These are phyloP conservation scores for Manis pentadactyla DNA, from an alignment of 2,797 vertebrate species.

Conservation along the genomic window DNA sequence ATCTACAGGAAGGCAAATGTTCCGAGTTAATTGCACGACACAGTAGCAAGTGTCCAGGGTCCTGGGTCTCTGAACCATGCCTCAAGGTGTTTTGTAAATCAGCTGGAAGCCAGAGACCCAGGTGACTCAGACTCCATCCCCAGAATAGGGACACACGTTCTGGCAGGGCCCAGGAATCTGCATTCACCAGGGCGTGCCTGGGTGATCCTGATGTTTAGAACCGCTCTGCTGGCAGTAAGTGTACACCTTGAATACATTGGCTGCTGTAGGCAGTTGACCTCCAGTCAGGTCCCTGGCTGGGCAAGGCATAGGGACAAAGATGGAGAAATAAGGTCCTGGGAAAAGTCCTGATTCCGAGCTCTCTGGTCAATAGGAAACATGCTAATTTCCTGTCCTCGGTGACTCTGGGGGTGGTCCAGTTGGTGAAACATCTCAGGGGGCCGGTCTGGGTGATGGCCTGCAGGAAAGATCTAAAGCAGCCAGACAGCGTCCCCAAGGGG, in stretches of 20 bases:
- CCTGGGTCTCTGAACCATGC: not conserved
- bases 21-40: not conserved
- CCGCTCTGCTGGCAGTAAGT: too few species aligned
- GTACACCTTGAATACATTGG: too few species aligned
- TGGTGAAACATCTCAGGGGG: too few species aligned
- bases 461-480: not conserved
- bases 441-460: too few species aligned
- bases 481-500: not conserved
- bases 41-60: not conserved
- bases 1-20: not conserved
- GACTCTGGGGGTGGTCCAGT: not conserved
- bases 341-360: not conserved
- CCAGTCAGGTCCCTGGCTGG: not conserved
- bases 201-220: too few species aligned
- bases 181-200: too few species aligned
- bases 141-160: not conserved
- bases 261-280: not conserved
- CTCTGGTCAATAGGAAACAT: too few species aligned
- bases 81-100: not conserved
- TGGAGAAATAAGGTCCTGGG: not conserved
- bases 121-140: not conserved
- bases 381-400: not conserved
- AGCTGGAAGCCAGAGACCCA: not conserved
- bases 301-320: not conserved
- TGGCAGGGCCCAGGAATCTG: too few species aligned